phyloP scores from a whole-genome alignment of 2,113 vertebrate genomes.

The Lynx canadensis region DNA sequence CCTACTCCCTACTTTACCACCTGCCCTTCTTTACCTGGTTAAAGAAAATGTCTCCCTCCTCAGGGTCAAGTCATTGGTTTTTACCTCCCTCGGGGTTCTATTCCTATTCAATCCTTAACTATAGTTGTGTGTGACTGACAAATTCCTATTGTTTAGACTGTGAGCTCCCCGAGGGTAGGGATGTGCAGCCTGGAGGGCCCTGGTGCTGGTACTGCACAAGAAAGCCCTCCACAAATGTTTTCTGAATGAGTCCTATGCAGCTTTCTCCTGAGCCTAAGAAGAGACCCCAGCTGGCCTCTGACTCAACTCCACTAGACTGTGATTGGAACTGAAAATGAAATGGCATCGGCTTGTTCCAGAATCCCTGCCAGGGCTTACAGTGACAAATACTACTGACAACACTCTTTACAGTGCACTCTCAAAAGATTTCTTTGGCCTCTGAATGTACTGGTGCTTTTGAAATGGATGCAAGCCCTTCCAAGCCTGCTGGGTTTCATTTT shows the following conservation, averaged over 20 bases:
- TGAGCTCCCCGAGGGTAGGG: not conserved
- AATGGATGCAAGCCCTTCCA: slow-evolving; percentile 60
- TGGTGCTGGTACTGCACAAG: not conserved
- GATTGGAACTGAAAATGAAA: slow-evolving; percentile 57
- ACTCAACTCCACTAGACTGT: not conserved
- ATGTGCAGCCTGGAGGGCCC: not conserved
- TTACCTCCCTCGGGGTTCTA: not conserved
- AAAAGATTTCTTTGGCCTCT: slow-evolving; percentile 71
- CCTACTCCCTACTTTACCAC: not conserved
- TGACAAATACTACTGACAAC: slow-evolving; percentile 55
- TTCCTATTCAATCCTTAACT: not conserved
- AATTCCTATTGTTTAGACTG: not conserved
- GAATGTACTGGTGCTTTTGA: slow-evolving; percentile 68
- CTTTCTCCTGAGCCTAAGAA: slow-evolving; percentile 15
- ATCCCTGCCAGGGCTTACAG: slow-evolving; percentile 34
- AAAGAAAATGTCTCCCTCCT: not conserved
- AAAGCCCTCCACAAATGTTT: not conserved
- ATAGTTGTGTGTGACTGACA: not conserved
- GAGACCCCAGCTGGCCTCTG: not conserved
- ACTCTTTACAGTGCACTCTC: slow-evolving; percentile 33
- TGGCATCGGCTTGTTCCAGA: slow-evolving; percentile 25
- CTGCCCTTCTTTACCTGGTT: not conserved
- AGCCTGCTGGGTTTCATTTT: slow-evolving; percentile 69
- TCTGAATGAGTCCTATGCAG: not conserved
- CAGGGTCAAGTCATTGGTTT: not conserved